phyloP scores from a whole-genome alignment of 2,113 vertebrate species.

The Todiramphus chloris region DNA sequence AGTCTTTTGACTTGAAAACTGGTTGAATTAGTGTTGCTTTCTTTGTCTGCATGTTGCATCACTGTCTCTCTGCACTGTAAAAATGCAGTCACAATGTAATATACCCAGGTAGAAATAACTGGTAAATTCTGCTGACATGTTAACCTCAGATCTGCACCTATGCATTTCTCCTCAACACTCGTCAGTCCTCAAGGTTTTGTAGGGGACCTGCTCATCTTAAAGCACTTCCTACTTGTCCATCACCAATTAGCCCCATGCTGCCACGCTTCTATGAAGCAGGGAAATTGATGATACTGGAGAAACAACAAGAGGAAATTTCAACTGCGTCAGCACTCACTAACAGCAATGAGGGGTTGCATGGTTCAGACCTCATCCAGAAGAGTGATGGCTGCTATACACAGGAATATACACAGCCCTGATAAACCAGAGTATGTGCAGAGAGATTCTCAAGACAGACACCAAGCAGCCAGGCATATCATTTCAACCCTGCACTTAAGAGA shows the following conservation, averaged over 20 bases:
- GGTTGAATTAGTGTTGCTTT: not conserved
- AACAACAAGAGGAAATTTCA: not conserved
- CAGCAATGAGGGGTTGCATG: no score
- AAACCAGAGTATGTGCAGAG: no score
- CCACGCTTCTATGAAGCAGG: accelerated
- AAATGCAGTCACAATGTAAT: not conserved
- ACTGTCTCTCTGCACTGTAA: not conserved
- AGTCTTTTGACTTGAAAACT: not conserved
- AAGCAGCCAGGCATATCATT: no score
- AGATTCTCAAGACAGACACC: no score
- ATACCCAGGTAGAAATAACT: not conserved
- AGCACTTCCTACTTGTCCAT: not conserved
- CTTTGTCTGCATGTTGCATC: not conserved
- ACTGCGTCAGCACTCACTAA: no score
- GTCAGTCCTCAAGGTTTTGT: not conserved
- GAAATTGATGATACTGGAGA: not conserved
- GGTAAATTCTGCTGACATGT: not conserved
- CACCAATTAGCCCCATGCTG: not conserved
- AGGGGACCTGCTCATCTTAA: not conserved
- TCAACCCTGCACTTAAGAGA: no score
- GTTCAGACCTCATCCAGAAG: no score
- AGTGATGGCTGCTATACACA: no score
- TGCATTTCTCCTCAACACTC: not conserved
- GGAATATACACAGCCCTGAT: no score
- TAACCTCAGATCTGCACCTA: not conserved